These are phyloP conservation scores for Dryas iulia DNA, from an alignment of 1,140 invertebrate species.

Conservation along the genomic window DNA sequence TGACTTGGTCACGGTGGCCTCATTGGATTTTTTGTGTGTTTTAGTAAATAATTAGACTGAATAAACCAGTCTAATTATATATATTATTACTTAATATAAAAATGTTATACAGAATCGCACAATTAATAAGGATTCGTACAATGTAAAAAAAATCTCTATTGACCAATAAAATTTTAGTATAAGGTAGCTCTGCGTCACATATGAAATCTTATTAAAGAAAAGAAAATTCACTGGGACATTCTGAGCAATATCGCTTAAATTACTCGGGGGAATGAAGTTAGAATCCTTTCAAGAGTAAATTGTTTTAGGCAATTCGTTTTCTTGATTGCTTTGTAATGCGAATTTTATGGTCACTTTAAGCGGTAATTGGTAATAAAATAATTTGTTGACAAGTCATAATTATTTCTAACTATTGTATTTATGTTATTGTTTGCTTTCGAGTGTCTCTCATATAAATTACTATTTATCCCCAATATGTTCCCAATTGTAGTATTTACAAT, in stretches of 20 bases:
- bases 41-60: too few relatives aligned
- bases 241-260: slow-evolving; percentile 49
- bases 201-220: slow-evolving; percentile 60
- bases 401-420: not conserved
- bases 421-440: not conserved
- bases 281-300: slow-evolving; percentile 39
- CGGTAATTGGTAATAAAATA: not conserved
- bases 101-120: too few relatives aligned
- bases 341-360: slow-evolving; percentile 24
- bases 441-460: too few relatives aligned
- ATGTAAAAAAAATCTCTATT: not conserved
- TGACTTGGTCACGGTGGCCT: too few relatives aligned
- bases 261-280: slow-evolving; percentile 41
- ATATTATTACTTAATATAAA: too few relatives aligned
- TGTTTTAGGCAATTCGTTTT: slow-evolving; percentile 44
- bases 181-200: slow-evolving; percentile 41
- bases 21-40: too few relatives aligned
- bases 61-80: too few relatives aligned
- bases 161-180: not conserved
- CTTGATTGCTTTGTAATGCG: slow-evolving; percentile 33
- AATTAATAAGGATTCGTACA: not conserved
- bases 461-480: too few relatives aligned
- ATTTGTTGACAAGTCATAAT: not conserved
- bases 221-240: slow-evolving; percentile 41
- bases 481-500: too few relatives aligned